These are phyloP conservation scores for Chrysodeixis includens DNA, from an alignment of 2,888 invertebrate genomes.

Conservation along the genomic window DNA sequence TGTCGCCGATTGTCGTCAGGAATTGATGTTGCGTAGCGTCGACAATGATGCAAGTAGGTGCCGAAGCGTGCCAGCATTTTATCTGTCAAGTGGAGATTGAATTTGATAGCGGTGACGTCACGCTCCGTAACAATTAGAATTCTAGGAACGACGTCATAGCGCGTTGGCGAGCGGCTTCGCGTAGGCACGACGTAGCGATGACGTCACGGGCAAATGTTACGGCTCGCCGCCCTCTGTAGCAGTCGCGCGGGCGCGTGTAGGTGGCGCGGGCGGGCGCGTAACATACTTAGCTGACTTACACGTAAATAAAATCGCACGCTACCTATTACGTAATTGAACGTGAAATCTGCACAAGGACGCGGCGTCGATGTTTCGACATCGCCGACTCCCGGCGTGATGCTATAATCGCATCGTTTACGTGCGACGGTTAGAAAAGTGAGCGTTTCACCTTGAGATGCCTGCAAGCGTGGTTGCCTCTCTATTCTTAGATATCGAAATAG, in stretches of 20 bases:
- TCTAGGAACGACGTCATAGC: constrained; percentile 77
- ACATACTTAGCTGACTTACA: constrained; percentile 63
- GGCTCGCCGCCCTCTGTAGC: constrained; percentile 62
- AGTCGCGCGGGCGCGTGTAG: constrained; percentile 61
- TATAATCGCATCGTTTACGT: constrained; percentile 84
- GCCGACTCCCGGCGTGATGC: constrained; percentile 76
- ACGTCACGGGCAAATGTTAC: constrained; percentile 84
- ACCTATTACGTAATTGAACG: constrained; percentile 81
- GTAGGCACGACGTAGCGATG: constrained; percentile 81
- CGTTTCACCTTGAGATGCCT: constrained; percentile 85
- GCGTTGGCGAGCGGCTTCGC: constrained; percentile 73
- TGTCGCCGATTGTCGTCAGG: constrained; percentile 62
- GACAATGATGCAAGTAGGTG: constrained; percentile 69
- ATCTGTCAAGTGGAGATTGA: constrained; percentile 59
- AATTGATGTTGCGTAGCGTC: constrained; percentile 72
- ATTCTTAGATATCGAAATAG: constrained; percentile 82
- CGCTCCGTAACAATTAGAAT: constrained; percentile 65
- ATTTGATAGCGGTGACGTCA: constrained; percentile 77
- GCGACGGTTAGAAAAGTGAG: constrained; percentile 86
- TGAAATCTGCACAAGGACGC: constrained; percentile 86
- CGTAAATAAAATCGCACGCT: constrained; percentile 76
- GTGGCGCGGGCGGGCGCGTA: constrained; percentile 64
- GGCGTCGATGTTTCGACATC: constrained; percentile 77
- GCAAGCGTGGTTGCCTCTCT: constrained; percentile 80
- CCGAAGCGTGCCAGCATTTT: constrained; percentile 59